phyloP scores from a whole-genome alignment of 2,113 vertebrate species.

The Oreochromis aureus region DNA sequence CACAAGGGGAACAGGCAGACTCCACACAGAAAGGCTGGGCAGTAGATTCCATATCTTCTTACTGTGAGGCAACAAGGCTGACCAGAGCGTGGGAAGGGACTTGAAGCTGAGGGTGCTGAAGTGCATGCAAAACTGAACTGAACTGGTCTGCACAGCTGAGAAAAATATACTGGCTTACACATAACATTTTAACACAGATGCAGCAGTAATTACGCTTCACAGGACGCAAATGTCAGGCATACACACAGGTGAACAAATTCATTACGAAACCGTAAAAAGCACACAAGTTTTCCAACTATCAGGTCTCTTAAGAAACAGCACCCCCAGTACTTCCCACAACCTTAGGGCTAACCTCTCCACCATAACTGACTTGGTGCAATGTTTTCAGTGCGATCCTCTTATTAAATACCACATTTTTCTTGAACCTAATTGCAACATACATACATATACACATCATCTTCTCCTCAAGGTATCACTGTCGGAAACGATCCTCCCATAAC shows the following conservation, averaged over 20 bases:
- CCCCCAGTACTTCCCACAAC: background rate
- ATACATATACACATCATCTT: background rate
- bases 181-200: background rate
- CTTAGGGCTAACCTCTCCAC: background rate
- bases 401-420: background rate
- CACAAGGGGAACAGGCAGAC: background rate
- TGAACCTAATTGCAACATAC: background rate
- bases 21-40: background rate
- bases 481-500: background rate
- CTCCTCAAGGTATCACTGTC: background rate
- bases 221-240: background rate
- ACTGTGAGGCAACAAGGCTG: background rate
- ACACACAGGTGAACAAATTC: background rate
- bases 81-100: background rate
- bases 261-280: background rate
- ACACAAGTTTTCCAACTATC: background rate
- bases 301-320: background rate
- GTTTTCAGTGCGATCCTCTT: background rate
- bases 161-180: background rate
- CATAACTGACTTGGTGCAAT: background rate
- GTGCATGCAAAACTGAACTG: background rate
- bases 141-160: background rate
- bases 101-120: background rate
- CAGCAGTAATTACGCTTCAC: background rate
- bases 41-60: background rate